phyloP scores from a whole-genome alignment of 2,113 vertebrate genomes.

The Ceyx cyanopectus region DNA sequence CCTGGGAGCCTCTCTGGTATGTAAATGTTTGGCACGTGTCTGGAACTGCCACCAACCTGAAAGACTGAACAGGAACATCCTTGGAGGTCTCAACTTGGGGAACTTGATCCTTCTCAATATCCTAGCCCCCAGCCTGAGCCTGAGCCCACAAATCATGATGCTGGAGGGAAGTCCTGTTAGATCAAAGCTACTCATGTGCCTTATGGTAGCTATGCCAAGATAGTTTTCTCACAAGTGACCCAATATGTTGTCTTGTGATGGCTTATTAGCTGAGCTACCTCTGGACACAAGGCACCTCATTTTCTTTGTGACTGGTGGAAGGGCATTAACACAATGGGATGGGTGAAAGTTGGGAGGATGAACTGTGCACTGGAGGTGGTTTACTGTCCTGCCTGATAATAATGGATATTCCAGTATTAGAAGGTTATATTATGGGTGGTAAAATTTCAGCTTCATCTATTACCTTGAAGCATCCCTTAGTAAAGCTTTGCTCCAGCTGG shows the following conservation, averaged over 20 bases:
- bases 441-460: not conserved
- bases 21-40: not conserved
- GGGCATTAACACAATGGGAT: not conserved
- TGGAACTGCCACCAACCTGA: not conserved
- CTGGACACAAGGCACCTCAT: not conserved
- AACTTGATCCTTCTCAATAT: not conserved
- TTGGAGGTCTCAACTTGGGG: not conserved
- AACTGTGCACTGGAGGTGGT: not conserved
- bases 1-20: not conserved
- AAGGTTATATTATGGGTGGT: not conserved
- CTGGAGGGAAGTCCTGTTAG: not conserved
- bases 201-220: not conserved
- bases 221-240: rapidly evolving
- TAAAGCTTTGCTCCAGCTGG: not conserved
- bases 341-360: not conserved
- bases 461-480: not conserved
- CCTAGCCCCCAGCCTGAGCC: rapidly evolving
- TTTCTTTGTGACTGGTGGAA: not conserved
- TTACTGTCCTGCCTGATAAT: not conserved
- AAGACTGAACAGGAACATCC: not conserved
- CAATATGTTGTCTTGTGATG: not conserved
- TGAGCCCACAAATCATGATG: not conserved
- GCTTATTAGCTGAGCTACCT: not conserved
- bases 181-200: not conserved
- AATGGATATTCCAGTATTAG: not conserved